Evolutionary conservation across 2,797 vertebrate species (phyloP).

Genomic region (Sebastes nivosus): DNA sequence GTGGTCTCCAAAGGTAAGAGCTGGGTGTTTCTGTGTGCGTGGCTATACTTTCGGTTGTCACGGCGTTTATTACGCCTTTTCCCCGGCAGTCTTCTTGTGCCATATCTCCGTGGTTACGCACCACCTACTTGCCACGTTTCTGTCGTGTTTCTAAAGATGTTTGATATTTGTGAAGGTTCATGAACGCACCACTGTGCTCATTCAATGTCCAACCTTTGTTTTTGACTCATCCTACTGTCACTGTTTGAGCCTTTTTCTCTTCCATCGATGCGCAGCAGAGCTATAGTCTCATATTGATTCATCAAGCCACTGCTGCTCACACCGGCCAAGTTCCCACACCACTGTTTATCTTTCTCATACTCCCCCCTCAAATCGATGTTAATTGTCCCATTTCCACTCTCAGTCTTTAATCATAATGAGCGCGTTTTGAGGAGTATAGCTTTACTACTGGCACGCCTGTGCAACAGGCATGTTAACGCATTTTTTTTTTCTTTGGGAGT

Average conservation of each 20-base stretch:
- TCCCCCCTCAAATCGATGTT: background rate
- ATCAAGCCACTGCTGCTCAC: slow-evolving; percentile 19
- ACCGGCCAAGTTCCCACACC: slow-evolving; percentile 39
- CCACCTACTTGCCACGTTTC: slow-evolving; percentile 6
- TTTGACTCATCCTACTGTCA: background rate
- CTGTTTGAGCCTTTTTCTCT: background rate
- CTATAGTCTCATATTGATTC: slow-evolving; percentile 16
- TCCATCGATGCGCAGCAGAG: slow-evolving; percentile 19
- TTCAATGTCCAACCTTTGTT: background rate
- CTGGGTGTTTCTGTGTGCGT: background rate
- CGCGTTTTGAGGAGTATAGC: background rate
- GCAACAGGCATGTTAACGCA: slow-evolving; percentile 62
- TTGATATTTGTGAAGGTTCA: background rate
- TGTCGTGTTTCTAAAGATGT: background rate
- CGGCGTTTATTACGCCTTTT: background rate
- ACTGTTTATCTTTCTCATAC: background rate
- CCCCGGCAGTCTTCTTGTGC: background rate
- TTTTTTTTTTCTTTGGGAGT: slow-evolving; percentile 6
- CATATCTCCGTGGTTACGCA: slow-evolving; percentile 50
- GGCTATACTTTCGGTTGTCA: slow-evolving; percentile 6
- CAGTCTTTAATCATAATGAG: slow-evolving; percentile 5
- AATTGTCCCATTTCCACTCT: background rate
- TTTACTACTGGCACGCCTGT: slow-evolving; percentile 31
- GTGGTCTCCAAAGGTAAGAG: slow-evolving; percentile 76
- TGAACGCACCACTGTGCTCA: background rate